Conservation (phyloP, 2,888 invertebrate genomes). For the Ectobius pallidus region DNA sequence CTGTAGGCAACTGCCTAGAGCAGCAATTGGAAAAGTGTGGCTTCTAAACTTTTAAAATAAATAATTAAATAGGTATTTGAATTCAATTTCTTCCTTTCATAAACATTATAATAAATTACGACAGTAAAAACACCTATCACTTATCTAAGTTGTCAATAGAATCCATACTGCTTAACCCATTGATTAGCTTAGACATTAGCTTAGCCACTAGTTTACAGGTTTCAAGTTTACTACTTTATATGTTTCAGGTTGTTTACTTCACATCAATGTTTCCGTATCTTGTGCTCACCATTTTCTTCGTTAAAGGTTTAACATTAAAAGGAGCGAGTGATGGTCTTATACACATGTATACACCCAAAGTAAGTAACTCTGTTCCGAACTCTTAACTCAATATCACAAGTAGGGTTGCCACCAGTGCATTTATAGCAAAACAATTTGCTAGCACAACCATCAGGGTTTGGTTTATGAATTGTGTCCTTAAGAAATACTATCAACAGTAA, state of each 20-base stretch:
- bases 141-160: too few relatives aligned
- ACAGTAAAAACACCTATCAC: too few relatives aligned
- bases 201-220: too few relatives aligned
- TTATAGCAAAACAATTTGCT: background rate
- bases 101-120: too few relatives aligned
- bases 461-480: constrained; percentile 13
- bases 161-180: too few relatives aligned
- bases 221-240: constrained; percentile 40
- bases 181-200: too few relatives aligned
- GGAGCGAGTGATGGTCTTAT: constrained; percentile 85
- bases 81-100: too few relatives aligned
- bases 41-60: too few relatives aligned
- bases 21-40: too few relatives aligned
- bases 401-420: background rate
- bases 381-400: background rate
- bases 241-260: constrained; percentile 85
- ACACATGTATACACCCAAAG: constrained; percentile 94
- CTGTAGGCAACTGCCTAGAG: too few relatives aligned
- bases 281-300: constrained; percentile 93
- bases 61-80: too few relatives aligned
- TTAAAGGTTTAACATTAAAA: constrained; percentile 85
- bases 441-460: background rate
- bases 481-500: too few relatives aligned
- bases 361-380: constrained; percentile 52
- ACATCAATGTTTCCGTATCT: constrained; percentile 94